Conservation (phyloP, 1,140 invertebrate species). For the Parasteatoda tepidariorum region DNA sequence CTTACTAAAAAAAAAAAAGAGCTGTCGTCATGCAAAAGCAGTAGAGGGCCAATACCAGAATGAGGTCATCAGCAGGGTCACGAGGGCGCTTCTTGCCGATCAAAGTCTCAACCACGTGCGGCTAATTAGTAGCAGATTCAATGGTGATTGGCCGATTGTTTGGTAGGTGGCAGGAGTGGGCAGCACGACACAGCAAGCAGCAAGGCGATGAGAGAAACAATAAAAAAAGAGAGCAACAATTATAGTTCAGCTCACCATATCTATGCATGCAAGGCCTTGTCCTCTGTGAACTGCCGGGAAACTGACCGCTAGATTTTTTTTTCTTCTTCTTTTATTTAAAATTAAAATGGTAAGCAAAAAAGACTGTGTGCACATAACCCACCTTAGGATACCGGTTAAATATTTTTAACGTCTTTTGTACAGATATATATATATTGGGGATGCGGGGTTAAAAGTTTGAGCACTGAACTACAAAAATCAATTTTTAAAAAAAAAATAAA, state of each 20-base stretch:
- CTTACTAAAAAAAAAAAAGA: conserved; percentile 49
- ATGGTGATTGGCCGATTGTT: conserved; percentile 67
- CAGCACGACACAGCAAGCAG: conserved; percentile 71
- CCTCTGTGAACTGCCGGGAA: conserved; percentile 45
- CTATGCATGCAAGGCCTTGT: conserved; percentile 54
- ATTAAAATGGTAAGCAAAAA: no score
- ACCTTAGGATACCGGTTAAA: no score
- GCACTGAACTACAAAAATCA: no score
- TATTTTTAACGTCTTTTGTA: no score
- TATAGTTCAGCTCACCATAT: conserved; percentile 60
- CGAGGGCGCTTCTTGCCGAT: conserved; percentile 88
- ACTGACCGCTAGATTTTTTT: no score
- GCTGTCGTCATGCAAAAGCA: conserved; percentile 70
- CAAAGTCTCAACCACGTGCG: conserved; percentile 71
- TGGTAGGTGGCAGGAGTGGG: conserved; percentile 60
- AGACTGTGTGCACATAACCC: no score
- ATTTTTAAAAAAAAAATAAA: no score
- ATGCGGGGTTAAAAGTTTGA: no score
- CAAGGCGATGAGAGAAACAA: conserved; percentile 64
- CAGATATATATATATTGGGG: no score
- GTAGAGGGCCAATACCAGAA: conserved; percentile 83
- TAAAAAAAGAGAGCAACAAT: conserved; percentile 62
- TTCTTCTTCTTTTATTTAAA: no score
- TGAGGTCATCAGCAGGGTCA: conserved; percentile 85
- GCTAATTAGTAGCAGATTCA: conserved; percentile 70